A percentile compares a stretch with the other conserved stretches of the same genome.
Evolutionary conservation across 2,797 vertebrate species (phyloP).

Genomic region (Ctenopoma kingsleyae): DNA sequence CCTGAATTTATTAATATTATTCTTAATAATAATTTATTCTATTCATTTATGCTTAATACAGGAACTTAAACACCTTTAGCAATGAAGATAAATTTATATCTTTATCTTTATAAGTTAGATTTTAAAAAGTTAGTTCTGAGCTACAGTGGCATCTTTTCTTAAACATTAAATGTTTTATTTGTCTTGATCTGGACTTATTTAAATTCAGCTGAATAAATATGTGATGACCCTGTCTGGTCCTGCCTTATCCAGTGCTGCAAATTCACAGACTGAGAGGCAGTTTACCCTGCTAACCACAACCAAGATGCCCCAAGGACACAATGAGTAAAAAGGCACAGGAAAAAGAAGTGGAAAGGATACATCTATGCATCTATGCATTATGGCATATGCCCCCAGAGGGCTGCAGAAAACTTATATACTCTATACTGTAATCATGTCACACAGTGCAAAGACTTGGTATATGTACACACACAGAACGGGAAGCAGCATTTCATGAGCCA

Average conservation of each 20-base stretch:
- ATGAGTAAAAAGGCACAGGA: not conserved
- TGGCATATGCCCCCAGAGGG: conserved; percentile 40
- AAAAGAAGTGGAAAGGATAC: conserved; percentile 36
- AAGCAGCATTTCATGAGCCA: conserved; percentile 39
- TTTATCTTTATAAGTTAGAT: not conserved
- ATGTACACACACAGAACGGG: conserved; percentile 10
- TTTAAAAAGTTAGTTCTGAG: not conserved
- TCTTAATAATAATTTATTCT: no score
- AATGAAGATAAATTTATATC: not conserved
- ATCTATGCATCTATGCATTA: conserved; percentile 53
- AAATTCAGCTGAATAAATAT: conserved; percentile 36
- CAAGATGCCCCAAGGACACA: conserved; percentile 27
- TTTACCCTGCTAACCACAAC: conserved; percentile 12
- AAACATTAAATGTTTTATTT: conserved; percentile 26
- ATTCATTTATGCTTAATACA: no score
- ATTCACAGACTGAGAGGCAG: conserved; percentile 8
- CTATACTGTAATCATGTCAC: conserved; percentile 62
- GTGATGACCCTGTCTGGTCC: conserved; percentile 11
- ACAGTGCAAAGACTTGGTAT: conserved; percentile 24
- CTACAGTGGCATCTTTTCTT: not conserved
- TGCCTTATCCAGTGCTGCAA: conserved; percentile 11
- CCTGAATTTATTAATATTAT: no score
- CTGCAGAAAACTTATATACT: conserved; percentile 46
- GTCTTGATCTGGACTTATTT: conserved; percentile 32
- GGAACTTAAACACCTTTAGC: not conserved